phyloP scores from a whole-genome alignment of 1,140 invertebrate genomes.

The Penaeus japonicus region DNA sequence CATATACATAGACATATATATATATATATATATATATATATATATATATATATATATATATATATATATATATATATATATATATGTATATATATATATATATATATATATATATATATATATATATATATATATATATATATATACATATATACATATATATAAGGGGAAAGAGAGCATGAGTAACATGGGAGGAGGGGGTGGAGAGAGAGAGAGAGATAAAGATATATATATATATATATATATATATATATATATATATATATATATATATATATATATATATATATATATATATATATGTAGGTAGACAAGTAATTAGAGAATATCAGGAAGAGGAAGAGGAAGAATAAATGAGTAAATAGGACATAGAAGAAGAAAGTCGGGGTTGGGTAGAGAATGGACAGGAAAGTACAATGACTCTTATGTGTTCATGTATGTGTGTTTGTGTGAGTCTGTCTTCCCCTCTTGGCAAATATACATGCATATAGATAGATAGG shows the following conservation, averaged over 20 bases:
- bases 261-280: too few species aligned
- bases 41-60: background rate
- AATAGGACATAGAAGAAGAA: too few species aligned
- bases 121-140: background rate
- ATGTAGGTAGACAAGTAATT: too few species aligned
- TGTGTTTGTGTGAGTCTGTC: slow-evolving; percentile 2
- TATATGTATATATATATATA: background rate
- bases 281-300: too few species aligned
- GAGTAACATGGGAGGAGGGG: too few species aligned
- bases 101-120: background rate
- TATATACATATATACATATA: background rate
- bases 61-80: background rate
- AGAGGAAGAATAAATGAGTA: background rate
- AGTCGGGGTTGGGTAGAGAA: background rate
- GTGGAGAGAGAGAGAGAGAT: too few species aligned
- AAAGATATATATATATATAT: too few species aligned
- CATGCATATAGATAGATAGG: background rate
- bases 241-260: too few species aligned
- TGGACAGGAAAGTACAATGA: too few species aligned
- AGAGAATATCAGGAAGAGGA: background rate
- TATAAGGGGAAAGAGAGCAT: too few species aligned
- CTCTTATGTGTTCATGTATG: background rate
- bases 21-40: background rate
- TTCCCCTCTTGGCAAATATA: background rate
- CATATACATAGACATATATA: background rate